Evolutionary conservation across 2,888 invertebrate species (phyloP).

Genomic region (Erebia ligea): DNA sequence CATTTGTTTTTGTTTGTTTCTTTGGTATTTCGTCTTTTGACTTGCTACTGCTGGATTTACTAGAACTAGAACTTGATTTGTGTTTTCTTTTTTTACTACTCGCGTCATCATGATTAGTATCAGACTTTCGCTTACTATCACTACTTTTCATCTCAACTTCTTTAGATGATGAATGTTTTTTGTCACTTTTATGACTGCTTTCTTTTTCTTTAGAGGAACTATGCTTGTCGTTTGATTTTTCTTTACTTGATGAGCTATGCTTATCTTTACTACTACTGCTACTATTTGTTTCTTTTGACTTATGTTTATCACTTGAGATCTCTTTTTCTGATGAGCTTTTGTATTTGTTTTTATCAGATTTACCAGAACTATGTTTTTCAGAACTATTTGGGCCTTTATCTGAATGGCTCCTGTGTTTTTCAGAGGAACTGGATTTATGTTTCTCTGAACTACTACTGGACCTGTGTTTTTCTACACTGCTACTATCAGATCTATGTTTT

Average conservation of each 20-base stretch:
- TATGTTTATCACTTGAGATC: conserved; percentile 54
- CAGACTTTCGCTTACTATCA: conserved; percentile 56
- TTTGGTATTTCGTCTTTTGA: conserved; percentile 73
- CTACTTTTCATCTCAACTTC: conserved; percentile 58
- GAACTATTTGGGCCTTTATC: conserved; percentile 55
- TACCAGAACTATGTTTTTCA: conserved; percentile 51
- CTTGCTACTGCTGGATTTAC: conserved; percentile 62
- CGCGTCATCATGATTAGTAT: conserved; percentile 50
- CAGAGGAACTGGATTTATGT: conserved; percentile 52
- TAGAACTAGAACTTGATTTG: conserved; percentile 63
- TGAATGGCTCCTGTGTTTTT: conserved; percentile 52
- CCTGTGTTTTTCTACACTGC: conserved; percentile 54
- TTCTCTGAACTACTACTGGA: conserved; percentile 54
- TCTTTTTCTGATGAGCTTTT: conserved; percentile 62
- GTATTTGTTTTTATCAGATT: conserved; percentile 51
- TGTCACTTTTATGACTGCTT: conserved; percentile 65
- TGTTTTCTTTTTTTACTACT: conserved; percentile 61
- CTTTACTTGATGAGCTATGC: conserved; percentile 66
- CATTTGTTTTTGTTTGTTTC: conserved; percentile 62
- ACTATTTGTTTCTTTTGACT: conserved; percentile 56
- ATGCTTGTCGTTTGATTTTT: conserved; percentile 65
- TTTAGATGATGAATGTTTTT: conserved; percentile 61
- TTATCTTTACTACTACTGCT: conserved; percentile 67
- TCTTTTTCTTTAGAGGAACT: conserved; percentile 71
- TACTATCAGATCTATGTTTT: conserved; percentile 53